Evolutionary conservation across 1,140 invertebrate species (phyloP), one percentile per base, ranked within the genome.

Genomic region (Melipona quadrifasciata): DNA sequence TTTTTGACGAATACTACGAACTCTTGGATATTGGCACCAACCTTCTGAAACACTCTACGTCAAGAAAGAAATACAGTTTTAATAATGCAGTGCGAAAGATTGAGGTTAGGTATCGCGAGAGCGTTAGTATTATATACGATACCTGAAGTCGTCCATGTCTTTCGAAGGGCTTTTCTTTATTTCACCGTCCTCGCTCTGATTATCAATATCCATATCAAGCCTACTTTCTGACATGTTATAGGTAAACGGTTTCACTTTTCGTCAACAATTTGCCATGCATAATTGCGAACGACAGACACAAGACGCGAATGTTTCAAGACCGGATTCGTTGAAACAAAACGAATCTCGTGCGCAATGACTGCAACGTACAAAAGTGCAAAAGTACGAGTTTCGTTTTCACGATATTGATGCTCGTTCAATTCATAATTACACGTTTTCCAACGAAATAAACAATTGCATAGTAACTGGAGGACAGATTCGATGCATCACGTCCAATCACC

Each of bases 151-250:
- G 86, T 95, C 95, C 87, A 96, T 95, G 89, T 95, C 95, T 87
- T 95, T 95, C 11, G 90, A 91, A 86, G 96, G 96, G 93, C 96
- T 97, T 89, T 96, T 96, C 80, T 96, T 95, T 91, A 97, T 95
- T 95, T 97, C 96, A 86, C 96, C 96, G 93, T 97, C 96, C 92
- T 97, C 96, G 92, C 96, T 97, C 94, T 97, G 96, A 92, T 97
- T 96, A 91, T 97, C 96, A 61, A 93, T 80, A 76, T 94, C 94
- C 92, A 94, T 94, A 65, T 92, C 90, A 51, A 87, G 89, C 71
- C 87, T 90, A 67, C 88, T 85, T 72, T 86, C 86, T 10, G 79
- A 84, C 89, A 93, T 91, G 14, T 73, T 85, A 53, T 24, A 31
- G 21, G 8, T 12, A 14, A 68, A 53, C 55, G 3, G 2, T 19